A percentile compares a stretch with the other conserved stretches of the same genome.
Evolutionary conservation across 1,140 invertebrate genomes (phyloP).

Genomic region (Eriocheir sinensis): DNA sequence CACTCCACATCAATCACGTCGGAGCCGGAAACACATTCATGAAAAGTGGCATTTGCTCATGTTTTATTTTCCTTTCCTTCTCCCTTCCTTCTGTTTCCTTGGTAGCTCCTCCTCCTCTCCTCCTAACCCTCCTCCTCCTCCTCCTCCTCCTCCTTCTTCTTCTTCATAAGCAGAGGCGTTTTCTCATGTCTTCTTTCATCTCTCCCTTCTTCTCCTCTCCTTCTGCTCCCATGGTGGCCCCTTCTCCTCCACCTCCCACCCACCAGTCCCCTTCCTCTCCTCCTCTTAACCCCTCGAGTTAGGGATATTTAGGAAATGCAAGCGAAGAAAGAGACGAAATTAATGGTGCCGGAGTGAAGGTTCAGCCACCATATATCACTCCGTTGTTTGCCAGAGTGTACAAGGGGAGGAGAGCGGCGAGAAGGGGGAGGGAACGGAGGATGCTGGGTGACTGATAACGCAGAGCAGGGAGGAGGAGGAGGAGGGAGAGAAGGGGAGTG

Average conservation of each 20-base stretch:
- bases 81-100: conserved; percentile 1
- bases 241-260: background rate
- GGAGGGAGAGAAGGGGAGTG: background rate
- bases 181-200: background rate
- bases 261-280: background rate
- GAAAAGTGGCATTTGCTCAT: background rate
- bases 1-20: background rate
- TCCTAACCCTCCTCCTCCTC: background rate
- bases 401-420: background rate
- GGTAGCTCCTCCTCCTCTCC: background rate
- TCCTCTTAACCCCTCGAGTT: conserved; percentile 18
- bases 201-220: background rate
- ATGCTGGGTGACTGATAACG: background rate
- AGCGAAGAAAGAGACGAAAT: conserved; percentile 25
- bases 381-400: background rate
- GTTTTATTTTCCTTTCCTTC: background rate
- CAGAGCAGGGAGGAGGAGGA: background rate
- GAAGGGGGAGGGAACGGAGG: background rate
- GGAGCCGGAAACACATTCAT: background rate
- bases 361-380: background rate
- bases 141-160: background rate
- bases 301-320: conserved; percentile 25
- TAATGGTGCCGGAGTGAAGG: conserved; percentile 25
- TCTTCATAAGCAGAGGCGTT: too few species aligned
- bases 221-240: background rate